Conservation (phyloP, 2,888 invertebrate genomes). For the Chouioia cunea region DNA sequence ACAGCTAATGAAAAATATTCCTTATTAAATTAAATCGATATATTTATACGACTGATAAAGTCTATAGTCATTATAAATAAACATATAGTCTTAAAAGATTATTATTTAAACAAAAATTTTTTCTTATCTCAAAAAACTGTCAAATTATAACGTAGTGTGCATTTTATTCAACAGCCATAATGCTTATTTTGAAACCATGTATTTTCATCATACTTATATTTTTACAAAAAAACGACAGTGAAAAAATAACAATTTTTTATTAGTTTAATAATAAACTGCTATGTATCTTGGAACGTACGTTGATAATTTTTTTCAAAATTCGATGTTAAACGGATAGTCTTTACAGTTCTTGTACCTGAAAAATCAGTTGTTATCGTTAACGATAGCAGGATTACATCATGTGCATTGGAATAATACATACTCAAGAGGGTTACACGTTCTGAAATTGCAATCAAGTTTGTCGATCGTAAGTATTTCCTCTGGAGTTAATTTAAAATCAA, state of each 20-base stretch:
- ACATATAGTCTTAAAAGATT: too few species aligned
- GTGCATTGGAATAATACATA: slow-evolving; percentile 43
- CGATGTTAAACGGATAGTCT: slow-evolving; percentile 70
- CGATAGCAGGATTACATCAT: neutral
- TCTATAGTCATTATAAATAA: too few species aligned
- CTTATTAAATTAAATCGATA: neutral
- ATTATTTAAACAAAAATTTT: too few species aligned
- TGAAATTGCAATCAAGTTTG: slow-evolving; percentile 60
- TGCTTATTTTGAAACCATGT: too few species aligned
- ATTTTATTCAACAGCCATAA: too few species aligned
- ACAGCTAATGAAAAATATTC: neutral
- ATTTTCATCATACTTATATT: too few species aligned
- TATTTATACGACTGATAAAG: too few species aligned
- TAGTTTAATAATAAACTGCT: too few species aligned
- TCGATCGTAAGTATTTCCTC: slow-evolving; percentile 69
- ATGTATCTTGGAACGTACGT: neutral
- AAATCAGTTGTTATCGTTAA: slow-evolving; percentile 1
- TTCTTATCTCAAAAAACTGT: too few species aligned
- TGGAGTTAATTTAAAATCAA: slow-evolving; percentile 72
- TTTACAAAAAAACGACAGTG: too few species aligned
- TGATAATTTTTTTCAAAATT: slow-evolving; percentile 47
- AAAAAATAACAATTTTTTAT: neutral
- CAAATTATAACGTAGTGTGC: neutral
- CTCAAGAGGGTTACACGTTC: slow-evolving; percentile 52
- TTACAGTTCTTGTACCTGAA: slow-evolving; percentile 54